Base-by-base conservation (phyloP, 2,888 invertebrate genomes). In the Allolobophora icterica region DNA sequence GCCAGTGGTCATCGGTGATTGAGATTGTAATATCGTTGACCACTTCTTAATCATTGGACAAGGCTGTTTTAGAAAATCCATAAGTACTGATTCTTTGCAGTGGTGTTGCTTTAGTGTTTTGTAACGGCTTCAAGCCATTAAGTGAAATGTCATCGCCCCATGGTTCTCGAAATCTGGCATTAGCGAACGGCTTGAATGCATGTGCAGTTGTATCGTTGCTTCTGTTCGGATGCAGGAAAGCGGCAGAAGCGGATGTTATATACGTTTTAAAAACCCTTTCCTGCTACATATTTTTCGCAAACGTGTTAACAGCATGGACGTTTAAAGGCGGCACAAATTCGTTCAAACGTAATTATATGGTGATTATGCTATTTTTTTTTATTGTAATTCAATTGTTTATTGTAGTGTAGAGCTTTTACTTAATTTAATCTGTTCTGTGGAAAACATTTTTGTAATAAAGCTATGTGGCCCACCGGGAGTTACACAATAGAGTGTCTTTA, bases 121-220 rank as follows among this genome's bases (percentile, higher is more conserved):
- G 30, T 11, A n/a, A n/a, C 71, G 71, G 13, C n/a, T n/a, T 71
- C 8, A n/a, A 71, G n/a, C n/a, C 30, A n/a, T 71, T n/a, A 30
- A 11, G 71, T 71, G 71, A 71, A 30, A 71, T 71, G 71, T 71
- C 71, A 71, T 71, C 71, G 87, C 17, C 17, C 11, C 35, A 38
- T 30, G n/a, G 87, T 87, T 21, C 87, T 38, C 87, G 87, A 35
- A 87, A 87, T 38, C 35, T 87, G 87, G 87, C 87, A 6, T 87
- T 87, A 38, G 38, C 38, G 19, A 87, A 87, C 87, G 33, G 33
- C 19, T 21, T 87, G 21, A 38, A 38, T 87, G 87, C 34, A 15
- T 87, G 33, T 35, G 19, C 21, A 87, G 87, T 33, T 34, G 19
- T 87, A 38, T 4, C 38, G 87, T 35, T 87, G 34, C 35, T 87